phyloP scores from a whole-genome alignment of 2,888 invertebrate genomes.

The Lissonota sp. region DNA sequence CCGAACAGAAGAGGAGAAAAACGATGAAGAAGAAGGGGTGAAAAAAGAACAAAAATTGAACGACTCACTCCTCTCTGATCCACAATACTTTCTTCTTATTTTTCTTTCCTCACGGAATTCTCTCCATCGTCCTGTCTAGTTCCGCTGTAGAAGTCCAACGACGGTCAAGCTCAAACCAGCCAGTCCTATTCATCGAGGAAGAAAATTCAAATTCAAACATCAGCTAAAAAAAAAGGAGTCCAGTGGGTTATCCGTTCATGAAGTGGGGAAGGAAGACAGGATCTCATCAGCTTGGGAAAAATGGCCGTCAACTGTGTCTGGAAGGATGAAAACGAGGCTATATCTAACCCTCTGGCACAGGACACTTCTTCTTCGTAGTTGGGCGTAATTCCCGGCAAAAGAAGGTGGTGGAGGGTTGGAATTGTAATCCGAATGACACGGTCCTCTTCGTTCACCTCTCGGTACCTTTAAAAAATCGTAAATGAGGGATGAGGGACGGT shows the following conservation, averaged over 20 bases:
- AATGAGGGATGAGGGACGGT: no score
- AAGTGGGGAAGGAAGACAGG: neutral
- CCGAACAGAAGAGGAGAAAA: slow-evolving; percentile 1
- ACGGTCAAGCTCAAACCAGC: slow-evolving; percentile 52
- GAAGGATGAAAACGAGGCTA: slow-evolving; percentile 14
- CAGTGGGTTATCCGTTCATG: slow-evolving; percentile 28
- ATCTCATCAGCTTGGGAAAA: slow-evolving; percentile 36
- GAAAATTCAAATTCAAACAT: slow-evolving; percentile 60
- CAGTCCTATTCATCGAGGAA: slow-evolving; percentile 14
- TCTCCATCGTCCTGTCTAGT: slow-evolving; percentile 15
- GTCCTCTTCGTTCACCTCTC: no score
- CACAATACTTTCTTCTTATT: slow-evolving; percentile 20
- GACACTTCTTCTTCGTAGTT: slow-evolving; percentile 11
- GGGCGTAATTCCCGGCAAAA: slow-evolving; percentile 37
- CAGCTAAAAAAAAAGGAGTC: slow-evolving; percentile 13
- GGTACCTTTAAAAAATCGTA: no score
- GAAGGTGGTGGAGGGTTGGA: slow-evolving; percentile 40
- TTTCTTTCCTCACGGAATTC: slow-evolving; percentile 3
- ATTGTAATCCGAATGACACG: slow-evolving; percentile 59
- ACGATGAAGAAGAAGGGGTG: neutral
- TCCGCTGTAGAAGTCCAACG: neutral
- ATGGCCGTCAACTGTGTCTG: slow-evolving; percentile 20
- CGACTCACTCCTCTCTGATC: slow-evolving; percentile 31
- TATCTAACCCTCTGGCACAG: slow-evolving; percentile 1
- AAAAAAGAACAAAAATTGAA: slow-evolving; percentile 8